These are phyloP conservation scores for Sarcoramphus papa DNA, from an alignment of 2,797 vertebrate species.

Conservation along the genomic window DNA sequence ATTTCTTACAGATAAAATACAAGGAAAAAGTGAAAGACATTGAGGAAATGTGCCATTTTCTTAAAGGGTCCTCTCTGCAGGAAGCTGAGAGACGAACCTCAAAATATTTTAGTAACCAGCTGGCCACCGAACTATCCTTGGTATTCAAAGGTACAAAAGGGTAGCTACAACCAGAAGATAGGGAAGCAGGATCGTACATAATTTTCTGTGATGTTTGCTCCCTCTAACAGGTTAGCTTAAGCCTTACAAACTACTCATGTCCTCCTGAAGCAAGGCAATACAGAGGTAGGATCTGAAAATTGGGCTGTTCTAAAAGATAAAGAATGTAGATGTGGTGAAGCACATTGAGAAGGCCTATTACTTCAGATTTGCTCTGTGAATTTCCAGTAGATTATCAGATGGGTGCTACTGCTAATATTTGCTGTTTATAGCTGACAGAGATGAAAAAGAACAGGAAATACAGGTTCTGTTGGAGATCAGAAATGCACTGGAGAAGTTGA, in stretches of 20 bases:
- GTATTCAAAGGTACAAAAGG: conserved; percentile 56
- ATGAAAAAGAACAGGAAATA: conserved; percentile 81
- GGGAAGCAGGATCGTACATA: background rate
- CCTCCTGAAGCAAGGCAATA: background rate
- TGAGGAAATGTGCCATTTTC: conserved; percentile 2
- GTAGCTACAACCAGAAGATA: background rate
- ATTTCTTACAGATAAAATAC: background rate
- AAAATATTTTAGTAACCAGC: background rate
- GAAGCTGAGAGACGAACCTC: conserved; percentile 50
- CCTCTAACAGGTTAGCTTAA: background rate
- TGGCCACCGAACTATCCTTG: background rate
- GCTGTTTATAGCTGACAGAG: conserved; percentile 73
- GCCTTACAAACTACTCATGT: background rate
- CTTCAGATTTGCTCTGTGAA: background rate
- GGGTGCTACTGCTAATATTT: background rate
- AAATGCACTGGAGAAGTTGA: conserved; percentile 75
- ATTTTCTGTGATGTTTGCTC: background rate
- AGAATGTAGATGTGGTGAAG: background rate
- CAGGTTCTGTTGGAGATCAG: conserved; percentile 70
- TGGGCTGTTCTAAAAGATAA: background rate
- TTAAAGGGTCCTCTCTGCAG: conserved; percentile 29
- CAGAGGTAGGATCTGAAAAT: background rate
- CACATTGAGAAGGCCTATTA: background rate
- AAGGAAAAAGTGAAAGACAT: conserved; percentile 10
- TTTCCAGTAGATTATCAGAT: background rate